Conservation (phyloP, 2,888 invertebrate genomes). For the Pseudococcus jackbeardsleyi region DNA sequence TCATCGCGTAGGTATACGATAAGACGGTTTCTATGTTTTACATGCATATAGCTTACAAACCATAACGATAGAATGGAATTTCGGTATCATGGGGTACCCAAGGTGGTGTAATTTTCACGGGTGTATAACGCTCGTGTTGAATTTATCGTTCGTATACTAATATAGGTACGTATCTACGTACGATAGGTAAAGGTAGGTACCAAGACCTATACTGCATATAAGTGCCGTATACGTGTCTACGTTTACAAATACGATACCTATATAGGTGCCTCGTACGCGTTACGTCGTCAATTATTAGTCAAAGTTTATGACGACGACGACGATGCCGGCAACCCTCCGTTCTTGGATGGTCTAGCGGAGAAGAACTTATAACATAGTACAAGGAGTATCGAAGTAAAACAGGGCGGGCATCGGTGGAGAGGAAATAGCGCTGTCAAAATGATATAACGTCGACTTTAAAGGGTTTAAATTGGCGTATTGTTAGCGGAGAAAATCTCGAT, state of each 20-base stretch:
- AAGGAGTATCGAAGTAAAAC: not conserved
- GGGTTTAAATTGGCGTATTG: conserved; percentile 32
- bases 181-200: not conserved
- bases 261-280: not conserved
- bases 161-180: not conserved
- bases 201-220: not conserved
- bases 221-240: not conserved
- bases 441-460: conserved; percentile 25
- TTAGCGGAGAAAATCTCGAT: conserved; percentile 27
- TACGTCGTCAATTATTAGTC: conserved; percentile 25
- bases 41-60: not conserved
- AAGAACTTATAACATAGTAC: not conserved
- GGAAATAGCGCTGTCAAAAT: conserved; percentile 18
- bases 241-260: not conserved
- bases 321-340: not conserved
- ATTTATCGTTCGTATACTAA: not conserved
- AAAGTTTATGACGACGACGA: conserved; percentile 7
- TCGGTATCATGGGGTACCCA: not conserved
- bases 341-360: not conserved
- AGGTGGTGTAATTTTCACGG: not conserved
- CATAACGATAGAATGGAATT: not conserved
- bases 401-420: not conserved
- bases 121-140: not conserved
- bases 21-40: not conserved
- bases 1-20: not conserved